Conservation (phyloP, 2,888 invertebrate species). For the Glyphotaelius pellucidus region DNA sequence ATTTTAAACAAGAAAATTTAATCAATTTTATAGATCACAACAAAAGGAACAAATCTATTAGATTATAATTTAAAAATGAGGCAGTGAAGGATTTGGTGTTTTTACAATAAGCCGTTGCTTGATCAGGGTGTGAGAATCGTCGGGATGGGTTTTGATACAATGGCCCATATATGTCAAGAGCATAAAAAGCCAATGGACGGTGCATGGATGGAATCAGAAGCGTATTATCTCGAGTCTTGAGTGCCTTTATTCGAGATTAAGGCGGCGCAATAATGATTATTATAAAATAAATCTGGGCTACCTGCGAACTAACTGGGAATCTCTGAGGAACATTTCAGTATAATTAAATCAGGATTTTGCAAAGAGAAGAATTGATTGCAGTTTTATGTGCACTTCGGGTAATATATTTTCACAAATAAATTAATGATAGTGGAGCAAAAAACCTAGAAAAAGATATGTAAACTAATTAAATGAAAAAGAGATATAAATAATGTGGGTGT, state of each 20-base stretch:
- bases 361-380: neutral
- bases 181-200: conserved; percentile 19
- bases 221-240: neutral
- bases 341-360: neutral
- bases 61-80: neutral
- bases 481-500: no score
- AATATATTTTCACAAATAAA: neutral
- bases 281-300: neutral
- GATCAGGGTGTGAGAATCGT: neutral
- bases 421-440: neutral
- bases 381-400: neutral
- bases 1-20: neutral
- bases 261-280: neutral
- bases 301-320: neutral
- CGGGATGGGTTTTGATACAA: conserved; percentile 10
- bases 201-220: neutral
- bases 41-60: neutral
- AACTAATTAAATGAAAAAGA: no score
- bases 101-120: neutral
- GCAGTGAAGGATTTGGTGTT: neutral
- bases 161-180: conserved; percentile 19
- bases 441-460: neutral
- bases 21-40: neutral
- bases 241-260: conserved; percentile 2
- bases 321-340: neutral